Evolutionary conservation across 1,140 invertebrate species (phyloP).

Genomic region (Charaxes varanes): DNA sequence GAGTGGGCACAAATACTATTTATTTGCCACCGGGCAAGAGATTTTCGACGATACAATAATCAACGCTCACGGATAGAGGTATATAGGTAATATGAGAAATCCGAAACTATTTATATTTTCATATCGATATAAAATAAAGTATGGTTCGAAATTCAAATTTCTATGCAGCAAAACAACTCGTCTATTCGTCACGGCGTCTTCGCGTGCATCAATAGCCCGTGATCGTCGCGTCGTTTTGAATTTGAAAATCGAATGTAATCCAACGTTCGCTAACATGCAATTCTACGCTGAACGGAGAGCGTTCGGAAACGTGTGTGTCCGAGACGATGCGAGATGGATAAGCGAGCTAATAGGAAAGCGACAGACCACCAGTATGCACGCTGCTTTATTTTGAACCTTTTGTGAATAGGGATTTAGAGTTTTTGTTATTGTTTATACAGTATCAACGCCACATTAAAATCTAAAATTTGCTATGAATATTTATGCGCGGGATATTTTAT

Average conservation of each 20-base stretch:
- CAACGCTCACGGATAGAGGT: no score
- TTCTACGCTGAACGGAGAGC: conserved; percentile 1
- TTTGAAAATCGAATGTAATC: conserved; percentile 6
- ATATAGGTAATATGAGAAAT: no score
- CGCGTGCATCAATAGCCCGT: conserved; percentile 1
- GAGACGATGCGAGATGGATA: conserved; percentile 4
- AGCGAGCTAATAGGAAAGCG: conserved; percentile 5
- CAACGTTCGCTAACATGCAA: conserved; percentile 4
- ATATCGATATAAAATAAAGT: no score
- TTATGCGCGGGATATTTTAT: no score
- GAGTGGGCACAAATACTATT: no score
- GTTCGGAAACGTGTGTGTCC: conserved; percentile 7
- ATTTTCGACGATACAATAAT: no score
- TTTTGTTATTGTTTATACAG: no score
- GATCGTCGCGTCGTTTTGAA: neutral
- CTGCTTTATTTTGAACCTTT: neutral
- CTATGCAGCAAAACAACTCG: neutral
- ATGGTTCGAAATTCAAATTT: no score
- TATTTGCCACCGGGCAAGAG: no score
- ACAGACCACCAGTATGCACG: neutral
- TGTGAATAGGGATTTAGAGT: neutral
- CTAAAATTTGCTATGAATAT: no score
- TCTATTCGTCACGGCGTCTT: neutral
- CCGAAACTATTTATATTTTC: no score
- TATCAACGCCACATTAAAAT: no score